phyloP scores from a whole-genome alignment of 2,797 vertebrate species.

The Decapterus maruadsi region DNA sequence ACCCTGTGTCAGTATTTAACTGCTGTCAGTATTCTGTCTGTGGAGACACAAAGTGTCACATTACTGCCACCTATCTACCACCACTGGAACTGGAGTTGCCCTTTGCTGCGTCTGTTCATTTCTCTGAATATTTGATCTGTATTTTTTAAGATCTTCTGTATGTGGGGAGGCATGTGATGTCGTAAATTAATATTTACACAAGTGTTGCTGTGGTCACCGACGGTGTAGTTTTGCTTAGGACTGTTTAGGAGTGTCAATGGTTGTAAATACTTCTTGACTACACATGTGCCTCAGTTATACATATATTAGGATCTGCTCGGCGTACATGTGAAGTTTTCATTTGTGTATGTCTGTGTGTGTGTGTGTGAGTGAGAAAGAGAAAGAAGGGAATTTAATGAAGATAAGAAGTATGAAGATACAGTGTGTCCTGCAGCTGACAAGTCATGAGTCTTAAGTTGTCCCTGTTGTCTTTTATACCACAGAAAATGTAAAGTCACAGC shows the following conservation, averaged over 20 bases:
- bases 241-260: conserved; percentile 53
- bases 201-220: conserved; percentile 65
- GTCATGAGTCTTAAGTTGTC: conserved; percentile 35
- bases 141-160: conserved; percentile 49
- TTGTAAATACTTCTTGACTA: conserved; percentile 65
- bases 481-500: conserved; percentile 57
- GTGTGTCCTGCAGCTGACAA: conserved; percentile 40
- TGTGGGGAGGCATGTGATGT: conserved; percentile 48
- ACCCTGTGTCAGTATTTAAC: conserved; percentile 49
- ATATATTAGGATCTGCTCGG: conserved; percentile 55
- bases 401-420: conserved; percentile 33
- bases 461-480: conserved; percentile 71
- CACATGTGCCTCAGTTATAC: conserved; percentile 76
- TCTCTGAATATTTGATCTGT: conserved; percentile 43
- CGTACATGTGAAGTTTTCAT: conserved; percentile 52
- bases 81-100: conserved; percentile 31
- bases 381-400: conserved; percentile 36
- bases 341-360: conserved; percentile 26
- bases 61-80: conserved; percentile 70
- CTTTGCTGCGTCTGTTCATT: conserved; percentile 18
- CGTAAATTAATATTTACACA: conserved; percentile 61
- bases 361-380: conserved; percentile 14
- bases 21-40: conserved; percentile 49
- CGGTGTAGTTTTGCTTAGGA: conserved; percentile 59
- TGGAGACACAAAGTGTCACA: conserved; percentile 27